These are phyloP conservation scores for Clupea harengus DNA, from an alignment of 2,113 vertebrate species.

Conservation along the genomic window DNA sequence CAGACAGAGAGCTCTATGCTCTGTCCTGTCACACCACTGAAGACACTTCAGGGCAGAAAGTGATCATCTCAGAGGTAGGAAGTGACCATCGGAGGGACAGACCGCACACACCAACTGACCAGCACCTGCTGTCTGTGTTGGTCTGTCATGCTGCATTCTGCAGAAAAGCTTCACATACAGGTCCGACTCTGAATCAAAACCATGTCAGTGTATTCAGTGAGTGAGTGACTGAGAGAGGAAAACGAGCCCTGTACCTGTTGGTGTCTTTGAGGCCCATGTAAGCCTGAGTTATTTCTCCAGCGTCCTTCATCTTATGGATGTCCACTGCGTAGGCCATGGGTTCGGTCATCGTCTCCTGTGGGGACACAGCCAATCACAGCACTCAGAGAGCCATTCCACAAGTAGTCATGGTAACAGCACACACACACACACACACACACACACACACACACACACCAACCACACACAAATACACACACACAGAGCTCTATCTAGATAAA, in stretches of 20 bases:
- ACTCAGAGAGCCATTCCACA: background rate
- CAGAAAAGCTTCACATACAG: background rate
- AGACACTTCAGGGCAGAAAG: background rate
- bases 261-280: conserved; percentile 97
- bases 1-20: background rate
- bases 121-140: background rate
- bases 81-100: background rate
- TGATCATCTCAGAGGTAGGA: background rate
- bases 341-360: conserved; percentile 95
- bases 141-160: background rate
- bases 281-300: conserved; percentile 92
- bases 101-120: background rate
- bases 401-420: background rate
- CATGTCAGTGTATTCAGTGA: background rate
- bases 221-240: background rate
- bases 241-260: conserved; percentile 69
- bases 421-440: background rate
- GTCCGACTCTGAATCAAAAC: background rate
- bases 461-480: too few species aligned
- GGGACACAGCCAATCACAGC: conserved; percentile 16
- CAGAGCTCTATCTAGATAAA: background rate
- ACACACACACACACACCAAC: background rate
- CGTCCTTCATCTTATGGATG: conserved; percentile 93
- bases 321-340: conserved; percentile 84
- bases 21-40: background rate